phyloP scores from a whole-genome alignment of 53 echinoderm and acorn worm genomes.

The Holothuria scabra region DNA sequence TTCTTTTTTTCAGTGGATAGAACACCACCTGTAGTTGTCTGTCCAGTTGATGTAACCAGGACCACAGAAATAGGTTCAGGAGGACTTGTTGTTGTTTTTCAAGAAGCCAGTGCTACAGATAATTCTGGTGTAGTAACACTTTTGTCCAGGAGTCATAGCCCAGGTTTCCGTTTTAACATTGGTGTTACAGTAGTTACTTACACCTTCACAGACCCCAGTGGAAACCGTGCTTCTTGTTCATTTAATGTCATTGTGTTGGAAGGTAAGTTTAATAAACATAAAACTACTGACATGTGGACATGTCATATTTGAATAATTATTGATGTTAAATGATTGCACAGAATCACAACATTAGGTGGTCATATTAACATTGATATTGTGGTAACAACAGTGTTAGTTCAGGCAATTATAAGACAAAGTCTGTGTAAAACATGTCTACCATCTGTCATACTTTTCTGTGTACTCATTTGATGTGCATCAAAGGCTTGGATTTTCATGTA shows the following conservation, averaged over 20 bases:
- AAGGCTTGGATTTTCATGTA: too few relatives aligned
- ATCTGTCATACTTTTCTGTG: too few relatives aligned
- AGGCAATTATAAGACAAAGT: too few relatives aligned
- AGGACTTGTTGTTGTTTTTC: slow-evolving; percentile 34
- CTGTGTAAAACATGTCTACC: too few relatives aligned
- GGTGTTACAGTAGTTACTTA: slow-evolving; percentile 62
- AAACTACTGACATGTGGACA: too few relatives aligned
- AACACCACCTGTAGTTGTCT: slow-evolving; percentile 55
- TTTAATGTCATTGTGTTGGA: slow-evolving; percentile 11
- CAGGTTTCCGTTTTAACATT: slow-evolving; percentile 29
- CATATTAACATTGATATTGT: too few relatives aligned
- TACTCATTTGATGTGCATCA: too few relatives aligned
- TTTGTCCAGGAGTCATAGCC: slow-evolving; percentile 18
- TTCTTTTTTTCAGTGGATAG: background rate
- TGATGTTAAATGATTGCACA: too few relatives aligned
- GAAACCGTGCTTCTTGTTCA: slow-evolving; percentile 40
- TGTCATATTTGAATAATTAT: too few relatives aligned
- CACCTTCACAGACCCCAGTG: slow-evolving; percentile 50
- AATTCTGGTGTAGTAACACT: slow-evolving; percentile 30
- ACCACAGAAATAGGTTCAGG: background rate
- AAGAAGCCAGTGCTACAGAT: slow-evolving; percentile 60
- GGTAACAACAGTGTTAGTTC: too few relatives aligned
- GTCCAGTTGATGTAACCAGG: slow-evolving; percentile 18
- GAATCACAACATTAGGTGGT: too few relatives aligned
- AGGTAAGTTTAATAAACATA: background rate